These are phyloP conservation scores for Promerops cafer DNA, from an alignment of 2,113 vertebrate genomes.

Conservation along the genomic window DNA sequence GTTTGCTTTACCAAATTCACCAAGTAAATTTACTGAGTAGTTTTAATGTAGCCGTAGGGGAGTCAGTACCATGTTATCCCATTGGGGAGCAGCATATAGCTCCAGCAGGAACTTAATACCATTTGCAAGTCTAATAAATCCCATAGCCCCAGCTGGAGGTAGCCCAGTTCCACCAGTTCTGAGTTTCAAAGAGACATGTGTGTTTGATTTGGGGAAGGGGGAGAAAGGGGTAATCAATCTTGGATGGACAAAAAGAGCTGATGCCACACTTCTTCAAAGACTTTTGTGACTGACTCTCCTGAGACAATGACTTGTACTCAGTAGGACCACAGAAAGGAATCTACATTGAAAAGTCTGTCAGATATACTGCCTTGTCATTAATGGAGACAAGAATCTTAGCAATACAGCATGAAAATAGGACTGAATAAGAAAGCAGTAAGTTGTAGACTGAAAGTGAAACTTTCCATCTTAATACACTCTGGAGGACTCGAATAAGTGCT, in stretches of 20 bases:
- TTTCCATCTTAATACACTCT: neutral
- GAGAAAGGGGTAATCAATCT: neutral
- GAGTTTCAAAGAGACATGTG: neutral
- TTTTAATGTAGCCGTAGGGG: neutral
- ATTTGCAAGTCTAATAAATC: neutral
- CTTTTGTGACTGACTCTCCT: neutral
- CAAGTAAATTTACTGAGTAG: neutral
- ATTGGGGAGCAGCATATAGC: neutral
- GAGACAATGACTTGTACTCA: neutral
- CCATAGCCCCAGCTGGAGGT: neutral
- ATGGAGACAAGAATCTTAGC: neutral
- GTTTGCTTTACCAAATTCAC: neutral
- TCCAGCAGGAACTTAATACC: neutral
- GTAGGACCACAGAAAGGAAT: neutral
- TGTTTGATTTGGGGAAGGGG: neutral
- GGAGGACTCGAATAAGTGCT: constrained; percentile 4
- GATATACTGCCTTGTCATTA: neutral
- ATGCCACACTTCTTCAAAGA: neutral
- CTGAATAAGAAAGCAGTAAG: neutral
- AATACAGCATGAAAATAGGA: neutral
- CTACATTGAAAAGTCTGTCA: neutral
- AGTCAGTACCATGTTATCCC: neutral
- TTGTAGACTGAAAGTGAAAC: neutral
- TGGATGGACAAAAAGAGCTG: neutral
- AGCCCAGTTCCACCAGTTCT: neutral